These are phyloP conservation scores for Caenorhabditis sp. DNA, from an alignment of 2,888 invertebrate genomes.

Conservation along the genomic window DNA sequence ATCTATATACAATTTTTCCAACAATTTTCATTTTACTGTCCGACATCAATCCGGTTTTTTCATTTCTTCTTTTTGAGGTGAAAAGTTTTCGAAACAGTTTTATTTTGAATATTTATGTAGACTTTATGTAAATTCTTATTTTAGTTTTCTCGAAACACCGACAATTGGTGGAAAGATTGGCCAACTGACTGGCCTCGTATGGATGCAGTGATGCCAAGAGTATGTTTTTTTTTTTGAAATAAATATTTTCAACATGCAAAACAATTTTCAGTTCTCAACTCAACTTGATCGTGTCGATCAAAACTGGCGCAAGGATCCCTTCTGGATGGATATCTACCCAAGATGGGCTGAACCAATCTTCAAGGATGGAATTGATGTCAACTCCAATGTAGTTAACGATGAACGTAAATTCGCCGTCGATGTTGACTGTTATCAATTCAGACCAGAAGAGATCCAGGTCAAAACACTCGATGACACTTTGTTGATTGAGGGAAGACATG, in stretches of 20 bases:
- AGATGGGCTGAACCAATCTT: conserved; percentile 69
- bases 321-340: conserved; percentile 69
- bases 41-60: background rate
- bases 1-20: background rate
- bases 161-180: conserved; percentile 70
- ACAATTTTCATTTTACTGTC: background rate
- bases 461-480: conserved; percentile 70
- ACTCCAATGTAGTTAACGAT: conserved; percentile 63
- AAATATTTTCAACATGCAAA: background rate
- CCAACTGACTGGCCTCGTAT: conserved; percentile 68
- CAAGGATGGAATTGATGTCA: conserved; percentile 68
- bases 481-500: conserved; percentile 69
- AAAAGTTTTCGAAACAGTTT: background rate
- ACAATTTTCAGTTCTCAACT: conserved; percentile 65
- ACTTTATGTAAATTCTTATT: no score
- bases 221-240: conserved; percentile 33
- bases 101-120: background rate
- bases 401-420: conserved; percentile 65
- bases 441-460: conserved; percentile 69
- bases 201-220: conserved; percentile 69
- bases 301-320: conserved; percentile 68
- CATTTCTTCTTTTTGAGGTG: background rate
- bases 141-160: conserved; percentile 67
- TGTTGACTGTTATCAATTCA: conserved; percentile 69
- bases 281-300: conserved; percentile 67